These are phyloP conservation scores for Lagodon rhomboides DNA, from an alignment of 2,797 vertebrate species.

Conservation along the genomic window DNA sequence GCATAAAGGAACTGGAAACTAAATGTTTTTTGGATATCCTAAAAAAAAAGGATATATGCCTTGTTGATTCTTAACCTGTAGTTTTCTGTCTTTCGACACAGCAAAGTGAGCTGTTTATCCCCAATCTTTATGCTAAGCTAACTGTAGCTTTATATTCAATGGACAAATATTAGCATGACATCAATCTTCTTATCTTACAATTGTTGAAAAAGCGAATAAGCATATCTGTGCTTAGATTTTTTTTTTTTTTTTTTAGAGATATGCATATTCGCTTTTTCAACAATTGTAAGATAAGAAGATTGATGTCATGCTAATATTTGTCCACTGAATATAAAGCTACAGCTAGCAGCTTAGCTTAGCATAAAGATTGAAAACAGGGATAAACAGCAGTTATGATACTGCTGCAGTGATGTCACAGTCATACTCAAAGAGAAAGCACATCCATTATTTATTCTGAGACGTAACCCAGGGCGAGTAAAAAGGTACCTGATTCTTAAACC, in stretches of 20 bases:
- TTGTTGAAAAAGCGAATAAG: background rate
- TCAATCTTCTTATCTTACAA: background rate
- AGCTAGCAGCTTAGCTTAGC: too few species aligned
- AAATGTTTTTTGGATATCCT: too few species aligned
- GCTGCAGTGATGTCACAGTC: background rate
- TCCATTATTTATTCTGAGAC: constrained; percentile 6
- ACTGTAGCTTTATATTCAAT: background rate
- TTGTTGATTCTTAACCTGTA: background rate
- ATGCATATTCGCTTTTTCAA: too few species aligned
- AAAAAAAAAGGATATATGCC: too few species aligned
- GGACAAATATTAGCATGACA: background rate
- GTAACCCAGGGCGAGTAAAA: constrained; percentile 1
- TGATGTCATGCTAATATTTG: too few species aligned
- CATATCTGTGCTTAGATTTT: background rate
- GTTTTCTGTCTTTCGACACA: background rate
- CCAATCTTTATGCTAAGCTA: too few species aligned
- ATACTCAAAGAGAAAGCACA: background rate
- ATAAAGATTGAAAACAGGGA: too few species aligned
- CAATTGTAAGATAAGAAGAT: too few species aligned
- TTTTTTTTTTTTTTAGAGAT: background rate
- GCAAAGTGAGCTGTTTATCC: too few species aligned
- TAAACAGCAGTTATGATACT: background rate
- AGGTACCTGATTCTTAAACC: background rate
- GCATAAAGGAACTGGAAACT: background rate
- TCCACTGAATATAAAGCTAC: too few species aligned